A percentile compares a stretch with the other conserved stretches of the same genome.
phyloP scores from a whole-genome alignment of 2,888 invertebrate genomes.

The Colostygia pectinataria region DNA sequence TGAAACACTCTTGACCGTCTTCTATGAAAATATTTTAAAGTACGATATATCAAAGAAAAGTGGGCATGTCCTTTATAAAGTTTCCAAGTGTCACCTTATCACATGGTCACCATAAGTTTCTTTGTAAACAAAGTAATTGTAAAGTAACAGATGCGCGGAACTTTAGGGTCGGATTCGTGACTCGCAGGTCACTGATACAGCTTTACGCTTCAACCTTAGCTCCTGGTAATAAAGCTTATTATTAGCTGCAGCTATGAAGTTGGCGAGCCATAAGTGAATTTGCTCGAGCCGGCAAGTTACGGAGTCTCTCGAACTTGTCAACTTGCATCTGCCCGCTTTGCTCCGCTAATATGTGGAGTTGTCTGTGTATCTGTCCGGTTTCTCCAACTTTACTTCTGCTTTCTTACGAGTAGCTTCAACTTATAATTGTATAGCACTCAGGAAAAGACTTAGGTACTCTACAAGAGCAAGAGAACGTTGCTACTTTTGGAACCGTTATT shows the following conservation, averaged over 20 bases:
- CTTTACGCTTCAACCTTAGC: constrained; percentile 9
- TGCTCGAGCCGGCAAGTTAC: constrained; percentile 13
- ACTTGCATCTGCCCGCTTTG: constrained; percentile 16
- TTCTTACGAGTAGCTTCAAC: constrained; percentile 4
- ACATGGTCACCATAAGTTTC: constrained; percentile 13
- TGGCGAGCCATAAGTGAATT: constrained; percentile 22
- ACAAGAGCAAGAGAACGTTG: no score
- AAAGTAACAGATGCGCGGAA: constrained; percentile 29
- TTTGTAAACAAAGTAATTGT: constrained; percentile 25
- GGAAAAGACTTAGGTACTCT: no score
- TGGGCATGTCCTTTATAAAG: neutral
- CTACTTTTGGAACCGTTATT: no score
- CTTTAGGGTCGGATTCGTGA: constrained; percentile 20
- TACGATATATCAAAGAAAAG: no score
- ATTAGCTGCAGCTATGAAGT: neutral
- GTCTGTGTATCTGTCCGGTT: neutral
- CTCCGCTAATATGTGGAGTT: neutral
- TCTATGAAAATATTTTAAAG: no score
- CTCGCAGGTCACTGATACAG: constrained; percentile 5
- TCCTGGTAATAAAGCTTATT: constrained; percentile 14
- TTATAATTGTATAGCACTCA: no score
- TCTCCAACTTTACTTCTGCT: constrained; percentile 8
- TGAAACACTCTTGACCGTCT: neutral
- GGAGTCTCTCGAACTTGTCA: constrained; percentile 9
- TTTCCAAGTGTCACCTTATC: constrained; percentile 2